Evolutionary conservation across 2,888 invertebrate species (phyloP).

Genomic region (Troides aeacus): DNA sequence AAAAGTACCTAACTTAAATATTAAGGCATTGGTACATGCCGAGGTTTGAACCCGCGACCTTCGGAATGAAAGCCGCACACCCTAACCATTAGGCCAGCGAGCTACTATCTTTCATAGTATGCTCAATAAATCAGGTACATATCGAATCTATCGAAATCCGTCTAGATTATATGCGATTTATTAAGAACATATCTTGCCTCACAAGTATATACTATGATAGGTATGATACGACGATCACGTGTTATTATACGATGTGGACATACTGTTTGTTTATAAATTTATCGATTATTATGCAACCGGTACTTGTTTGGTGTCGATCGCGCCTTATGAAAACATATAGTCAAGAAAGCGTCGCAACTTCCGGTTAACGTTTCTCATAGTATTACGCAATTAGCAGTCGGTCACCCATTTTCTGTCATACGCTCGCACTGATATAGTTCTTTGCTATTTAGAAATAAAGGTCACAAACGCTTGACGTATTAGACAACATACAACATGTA

Average conservation of each 20-base stretch:
- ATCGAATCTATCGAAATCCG: too few species aligned
- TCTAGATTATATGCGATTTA: too few species aligned
- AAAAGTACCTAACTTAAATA: too few species aligned
- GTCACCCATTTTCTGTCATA: slow-evolving; percentile 9
- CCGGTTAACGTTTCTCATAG: slow-evolving; percentile 17
- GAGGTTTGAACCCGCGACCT: too few species aligned
- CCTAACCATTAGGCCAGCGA: too few species aligned
- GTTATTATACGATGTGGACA: slow-evolving; percentile 9
- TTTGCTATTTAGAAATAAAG: not conserved
- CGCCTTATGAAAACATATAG: not conserved
- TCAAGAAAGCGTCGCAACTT: slow-evolving; percentile 25
- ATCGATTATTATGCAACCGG: slow-evolving; percentile 15
- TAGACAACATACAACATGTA: not conserved
- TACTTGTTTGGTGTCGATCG: not conserved
- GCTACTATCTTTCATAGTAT: too few species aligned
- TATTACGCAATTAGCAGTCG: slow-evolving; percentile 15
- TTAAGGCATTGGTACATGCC: too few species aligned
- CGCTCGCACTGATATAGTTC: slow-evolving; percentile 3
- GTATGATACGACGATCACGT: slow-evolving; percentile 5
- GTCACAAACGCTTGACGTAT: slow-evolving; percentile 2
- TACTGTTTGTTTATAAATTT: slow-evolving; percentile 18
- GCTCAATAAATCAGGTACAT: too few species aligned
- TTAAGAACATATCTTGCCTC: too few species aligned
- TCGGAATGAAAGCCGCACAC: too few species aligned
- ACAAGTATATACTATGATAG: too few species aligned